Base-by-base conservation (phyloP, 2,888 invertebrate species). In the Graphium colonna region DNA sequence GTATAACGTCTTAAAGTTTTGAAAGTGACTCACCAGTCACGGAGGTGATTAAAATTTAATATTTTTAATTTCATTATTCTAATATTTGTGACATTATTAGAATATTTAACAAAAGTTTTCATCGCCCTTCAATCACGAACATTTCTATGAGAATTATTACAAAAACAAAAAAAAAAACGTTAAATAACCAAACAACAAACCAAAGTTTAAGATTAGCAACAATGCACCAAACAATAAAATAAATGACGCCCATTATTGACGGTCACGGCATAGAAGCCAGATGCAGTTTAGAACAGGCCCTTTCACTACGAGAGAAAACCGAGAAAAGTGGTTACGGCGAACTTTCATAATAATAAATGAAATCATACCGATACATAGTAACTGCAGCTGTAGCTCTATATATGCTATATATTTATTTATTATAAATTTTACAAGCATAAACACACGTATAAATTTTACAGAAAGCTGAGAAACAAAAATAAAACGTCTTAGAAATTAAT, bases 271-370 rank as follows among this genome's bases (percentile, higher is more conserved):
- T 53, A 54, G 72, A 76, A 75, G 58, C 75, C 65, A 69, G 71
- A 56, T 40, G 51, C 42, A 55, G 51, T 49, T 46, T 50, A 38
- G 46, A 48, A 44, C 46, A 5, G 55, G 71, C 77, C 80, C 80
- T 80, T 80, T 80, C 79, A 77, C 80, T 66, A 51, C 50, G 55
- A 68, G 70, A 67, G 74, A 78, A 78, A 79, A 74, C 67, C 60
- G 68, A 64, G 70, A 77, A 69, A 68, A 69, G 67, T 65, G 58
- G 67, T 51, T 58, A 59, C 48, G 38, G 59, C 40, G 54, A 55
- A 51, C 54, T 64, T 64, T 64, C 55, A 59, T 66, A 62, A 56
- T 58, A 47, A 40, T 55, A 56, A 58, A 54, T 60, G 53, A 60
- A 59, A 53, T 60, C 53, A 62, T 58, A 61, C 51, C 51, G 55